A percentile compares a stretch with the other conserved stretches of the same genome.
phyloP scores from a whole-genome alignment of 2,113 vertebrate genomes.

The Vulpes ferrilata region DNA sequence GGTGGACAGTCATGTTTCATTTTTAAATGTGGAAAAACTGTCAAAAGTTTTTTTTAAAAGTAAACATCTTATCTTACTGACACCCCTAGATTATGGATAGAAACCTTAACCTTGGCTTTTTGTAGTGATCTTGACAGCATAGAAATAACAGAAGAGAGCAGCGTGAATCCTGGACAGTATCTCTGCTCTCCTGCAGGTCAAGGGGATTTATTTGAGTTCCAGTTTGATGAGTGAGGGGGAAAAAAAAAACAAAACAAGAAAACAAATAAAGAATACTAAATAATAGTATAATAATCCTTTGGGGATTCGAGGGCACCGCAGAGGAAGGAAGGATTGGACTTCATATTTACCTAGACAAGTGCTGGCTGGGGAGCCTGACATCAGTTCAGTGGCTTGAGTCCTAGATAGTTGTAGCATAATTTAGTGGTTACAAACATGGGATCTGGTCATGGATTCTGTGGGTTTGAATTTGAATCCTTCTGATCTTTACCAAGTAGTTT shows the following conservation, averaged over 20 bases:
- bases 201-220: not conserved
- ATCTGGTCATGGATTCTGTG: not conserved
- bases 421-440: not conserved
- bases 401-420: not conserved
- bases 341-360: not conserved
- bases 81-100: not conserved
- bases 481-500: not conserved
- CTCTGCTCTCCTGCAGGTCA: not conserved
- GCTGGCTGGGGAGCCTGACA: not conserved
- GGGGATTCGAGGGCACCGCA: not conserved
- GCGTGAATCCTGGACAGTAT: not conserved
- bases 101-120: not conserved
- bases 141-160: not conserved
- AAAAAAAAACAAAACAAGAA: too few species aligned
- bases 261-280: not conserved
- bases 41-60: constrained; percentile 1
- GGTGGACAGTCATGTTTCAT: not conserved
- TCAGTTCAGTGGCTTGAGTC: not conserved
- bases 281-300: not conserved
- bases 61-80: not conserved
- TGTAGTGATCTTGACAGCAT: not conserved
- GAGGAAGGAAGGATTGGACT: not conserved
- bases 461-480: not conserved
- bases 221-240: not conserved
- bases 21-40: constrained; percentile 14